A percentile compares a stretch with the other conserved stretches of the same genome.
Conservation (phyloP, 2,888 invertebrate species). For the Drosophila neotestacea region DNA sequence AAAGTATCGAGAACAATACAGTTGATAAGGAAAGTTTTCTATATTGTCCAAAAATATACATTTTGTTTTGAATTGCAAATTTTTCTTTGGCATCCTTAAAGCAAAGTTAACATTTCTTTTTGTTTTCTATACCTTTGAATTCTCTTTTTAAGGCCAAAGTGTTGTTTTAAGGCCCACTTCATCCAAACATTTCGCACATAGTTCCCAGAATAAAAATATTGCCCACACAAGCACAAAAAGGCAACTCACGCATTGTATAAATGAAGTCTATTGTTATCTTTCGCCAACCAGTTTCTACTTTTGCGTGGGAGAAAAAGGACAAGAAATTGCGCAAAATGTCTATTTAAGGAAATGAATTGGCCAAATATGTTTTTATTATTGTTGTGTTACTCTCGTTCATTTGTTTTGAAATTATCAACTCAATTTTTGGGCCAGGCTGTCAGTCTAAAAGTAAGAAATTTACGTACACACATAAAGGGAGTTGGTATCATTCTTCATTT, state of each 20-base stretch:
- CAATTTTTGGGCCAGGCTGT: conserved; percentile 37
- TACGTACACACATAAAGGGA: conserved; percentile 45
- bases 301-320: background rate
- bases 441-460: conserved; percentile 37
- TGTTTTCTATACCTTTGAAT: background rate
- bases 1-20: no score
- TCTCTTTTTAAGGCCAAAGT: background rate
- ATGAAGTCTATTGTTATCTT: conserved; percentile 40
- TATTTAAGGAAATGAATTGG: background rate
- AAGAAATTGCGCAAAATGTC: background rate
- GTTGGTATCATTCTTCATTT: background rate
- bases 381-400: conserved; percentile 26
- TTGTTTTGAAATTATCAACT: conserved; percentile 66
- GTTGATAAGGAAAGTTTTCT: no score
- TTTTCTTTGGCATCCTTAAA: background rate
- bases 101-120: background rate
- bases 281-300: conserved; percentile 22
- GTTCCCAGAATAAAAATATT: background rate
- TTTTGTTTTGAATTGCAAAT: background rate
- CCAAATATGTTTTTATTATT: conserved; percentile 13
- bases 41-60: background rate
- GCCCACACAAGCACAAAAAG: conserved; percentile 8
- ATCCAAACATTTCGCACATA: conserved; percentile 13
- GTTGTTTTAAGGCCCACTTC: conserved; percentile 16
- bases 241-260: conserved; percentile 5